phyloP scores from a whole-genome alignment of 2,797 vertebrate genomes.

The Lagorchestes hirsutus region DNA sequence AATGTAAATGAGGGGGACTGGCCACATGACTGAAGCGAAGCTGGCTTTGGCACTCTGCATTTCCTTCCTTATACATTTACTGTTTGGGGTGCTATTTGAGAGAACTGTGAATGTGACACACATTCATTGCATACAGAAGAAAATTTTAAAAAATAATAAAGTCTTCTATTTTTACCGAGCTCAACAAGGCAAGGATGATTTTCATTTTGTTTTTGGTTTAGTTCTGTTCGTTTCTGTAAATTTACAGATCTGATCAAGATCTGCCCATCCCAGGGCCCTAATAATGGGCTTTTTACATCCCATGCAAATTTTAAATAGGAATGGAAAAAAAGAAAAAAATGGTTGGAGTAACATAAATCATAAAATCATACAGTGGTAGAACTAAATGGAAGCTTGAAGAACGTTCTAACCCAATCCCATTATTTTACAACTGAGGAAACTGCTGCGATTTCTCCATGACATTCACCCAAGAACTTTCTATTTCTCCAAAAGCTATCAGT shows the following conservation, averaged over 20 bases:
- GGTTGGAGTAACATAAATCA: neutral
- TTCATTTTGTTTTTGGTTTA: neutral
- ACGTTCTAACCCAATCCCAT: neutral
- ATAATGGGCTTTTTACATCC: neutral
- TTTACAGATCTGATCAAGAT: neutral
- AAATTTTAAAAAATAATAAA: neutral
- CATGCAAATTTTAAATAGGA: neutral
- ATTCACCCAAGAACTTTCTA: neutral
- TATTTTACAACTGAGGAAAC: neutral
- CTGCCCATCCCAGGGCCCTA: neutral
- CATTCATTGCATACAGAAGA: neutral
- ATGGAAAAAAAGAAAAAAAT: neutral
- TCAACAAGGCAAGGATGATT: neutral
- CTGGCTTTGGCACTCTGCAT: neutral
- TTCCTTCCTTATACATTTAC: neutral
- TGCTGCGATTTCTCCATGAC: neutral
- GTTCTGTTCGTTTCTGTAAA: neutral
- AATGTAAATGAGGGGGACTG: neutral
- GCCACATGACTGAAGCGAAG: neutral
- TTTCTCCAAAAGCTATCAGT: neutral
- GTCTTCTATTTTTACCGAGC: neutral
- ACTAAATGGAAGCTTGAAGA: neutral
- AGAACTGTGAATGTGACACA: constrained; percentile 27
- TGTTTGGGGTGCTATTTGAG: constrained; percentile 4
- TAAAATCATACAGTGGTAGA: neutral